Base-by-base conservation (phyloP, 2,113 vertebrate genomes). In the Zosterops pallidus region DNA sequence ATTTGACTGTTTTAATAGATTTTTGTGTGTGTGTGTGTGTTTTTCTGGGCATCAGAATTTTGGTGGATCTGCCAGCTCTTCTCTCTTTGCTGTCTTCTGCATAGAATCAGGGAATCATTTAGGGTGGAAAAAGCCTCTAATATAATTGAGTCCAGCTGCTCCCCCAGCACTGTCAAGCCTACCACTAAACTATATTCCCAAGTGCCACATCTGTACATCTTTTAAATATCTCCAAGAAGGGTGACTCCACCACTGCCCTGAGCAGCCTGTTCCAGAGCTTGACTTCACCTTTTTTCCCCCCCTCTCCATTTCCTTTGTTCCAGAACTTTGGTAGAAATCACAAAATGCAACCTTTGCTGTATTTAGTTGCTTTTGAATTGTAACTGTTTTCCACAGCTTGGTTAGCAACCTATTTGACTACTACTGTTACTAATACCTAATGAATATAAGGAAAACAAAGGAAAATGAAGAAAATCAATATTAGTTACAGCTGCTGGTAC, bases 201-300 rank as follows among this genome's bases (percentile, higher is more conserved):
- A 4, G 41, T 49, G 71, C 25, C 31, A 33, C 5, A 5, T 23
- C 9, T 47, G 21, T 28, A 35, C 17, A 8, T 47, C 25, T 63
- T 90, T 28, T 49, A 49, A 69, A 56, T 24, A 7, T 8, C 12
- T 22, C 5, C 14, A 16, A n/a, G 18, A 35, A 9, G 24, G 23
- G 9, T 79, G 56, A 8, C 41, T 69, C 14, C 17, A 62, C 9
- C 25, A 13, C 14, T 62, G 29, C 25, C 8, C 35, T 69, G 69
- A 16, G 16, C 29, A 31, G 9, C 29, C 29, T 83, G 20, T 47
- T 22, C 11, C 14, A 49, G 25, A 33, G 14, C 14, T 55, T 31
- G 10, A 33, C 25, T 60, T 42, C 5, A 13, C 29, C 9, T 21
- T 44, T 21, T 14, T 29, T 18, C 5, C 0, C 2, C 2, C 8